These are phyloP conservation scores for Melitaea athalia DNA, from an alignment of 2,888 invertebrate genomes.

Conservation along the genomic window DNA sequence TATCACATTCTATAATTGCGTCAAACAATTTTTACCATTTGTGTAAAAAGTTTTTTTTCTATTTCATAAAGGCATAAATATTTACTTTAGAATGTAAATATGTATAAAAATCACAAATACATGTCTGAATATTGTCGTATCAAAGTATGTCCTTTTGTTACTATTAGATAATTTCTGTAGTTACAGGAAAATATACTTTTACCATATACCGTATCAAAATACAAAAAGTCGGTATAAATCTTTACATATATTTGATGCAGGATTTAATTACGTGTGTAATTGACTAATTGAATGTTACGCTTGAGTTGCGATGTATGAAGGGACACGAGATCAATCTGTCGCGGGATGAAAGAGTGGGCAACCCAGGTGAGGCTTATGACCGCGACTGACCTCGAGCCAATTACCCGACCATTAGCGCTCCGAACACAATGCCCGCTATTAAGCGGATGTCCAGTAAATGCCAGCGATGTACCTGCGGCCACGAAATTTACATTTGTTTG, in stretches of 20 bases:
- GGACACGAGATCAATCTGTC: conserved; percentile 43
- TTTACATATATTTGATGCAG: conserved; percentile 54
- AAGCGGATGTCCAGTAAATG: conserved; percentile 67
- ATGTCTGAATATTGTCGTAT: too few species aligned
- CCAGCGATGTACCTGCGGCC: conserved; percentile 51
- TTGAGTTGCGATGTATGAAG: conserved; percentile 45
- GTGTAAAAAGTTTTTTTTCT: too few species aligned
- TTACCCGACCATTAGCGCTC: conserved; percentile 72
- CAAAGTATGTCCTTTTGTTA: too few species aligned
- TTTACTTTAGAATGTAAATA: too few species aligned
- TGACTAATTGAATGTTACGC: conserved; percentile 62
- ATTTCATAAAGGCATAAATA: too few species aligned
- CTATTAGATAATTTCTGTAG: too few species aligned
- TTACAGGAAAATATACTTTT: too few species aligned
- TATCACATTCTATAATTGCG: too few species aligned
- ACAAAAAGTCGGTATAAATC: conserved; percentile 47
- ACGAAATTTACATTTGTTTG: conserved; percentile 78
- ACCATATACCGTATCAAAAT: conserved; percentile 26
- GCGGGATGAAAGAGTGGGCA: conserved; percentile 46
- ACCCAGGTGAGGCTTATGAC: conserved; percentile 58
- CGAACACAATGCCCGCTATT: conserved; percentile 71
- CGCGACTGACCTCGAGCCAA: conserved; percentile 64
- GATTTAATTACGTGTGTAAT: conserved; percentile 61
- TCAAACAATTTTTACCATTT: too few species aligned
- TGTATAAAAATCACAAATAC: too few species aligned